Conservation (phyloP, 2,113 vertebrate species). For the Calypte anna region DNA sequence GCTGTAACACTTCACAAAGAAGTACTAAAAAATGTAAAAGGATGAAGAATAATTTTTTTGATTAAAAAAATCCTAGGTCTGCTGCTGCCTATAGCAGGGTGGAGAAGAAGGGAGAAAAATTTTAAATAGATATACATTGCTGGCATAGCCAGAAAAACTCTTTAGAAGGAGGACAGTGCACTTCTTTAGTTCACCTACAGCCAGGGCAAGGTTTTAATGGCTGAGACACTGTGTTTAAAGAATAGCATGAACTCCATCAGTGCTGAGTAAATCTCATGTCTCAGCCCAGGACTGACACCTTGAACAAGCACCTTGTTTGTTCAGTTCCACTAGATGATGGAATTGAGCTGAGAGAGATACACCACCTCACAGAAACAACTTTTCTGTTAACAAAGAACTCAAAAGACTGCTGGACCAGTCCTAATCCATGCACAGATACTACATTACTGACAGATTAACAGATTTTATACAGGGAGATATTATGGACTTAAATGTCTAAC, state of each 20-base stretch:
- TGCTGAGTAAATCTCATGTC: neutral
- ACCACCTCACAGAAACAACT: neutral
- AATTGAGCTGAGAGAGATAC: neutral
- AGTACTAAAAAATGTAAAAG: neutral
- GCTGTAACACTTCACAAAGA: neutral
- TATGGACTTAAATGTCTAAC: conserved; percentile 51
- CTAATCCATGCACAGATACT: neutral
- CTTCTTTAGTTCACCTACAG: neutral
- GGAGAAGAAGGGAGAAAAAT: neutral
- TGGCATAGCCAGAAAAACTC: neutral
- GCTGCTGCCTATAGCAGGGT: neutral
- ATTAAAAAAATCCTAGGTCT: neutral
- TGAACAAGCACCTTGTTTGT: neutral
- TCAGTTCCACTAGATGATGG: neutral
- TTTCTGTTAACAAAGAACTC: neutral
- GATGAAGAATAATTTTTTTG: neutral
- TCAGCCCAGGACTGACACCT: neutral
- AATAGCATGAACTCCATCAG: neutral
- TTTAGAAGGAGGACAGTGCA: neutral
- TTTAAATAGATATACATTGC: neutral
- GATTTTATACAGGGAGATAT: conserved; percentile 29
- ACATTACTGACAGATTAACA: conserved; percentile 6
- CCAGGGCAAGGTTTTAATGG: neutral
- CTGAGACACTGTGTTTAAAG: neutral
- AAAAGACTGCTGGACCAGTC: neutral